Conservation (phyloP, 2,888 invertebrate genomes). For the Choreutis nemorana region DNA sequence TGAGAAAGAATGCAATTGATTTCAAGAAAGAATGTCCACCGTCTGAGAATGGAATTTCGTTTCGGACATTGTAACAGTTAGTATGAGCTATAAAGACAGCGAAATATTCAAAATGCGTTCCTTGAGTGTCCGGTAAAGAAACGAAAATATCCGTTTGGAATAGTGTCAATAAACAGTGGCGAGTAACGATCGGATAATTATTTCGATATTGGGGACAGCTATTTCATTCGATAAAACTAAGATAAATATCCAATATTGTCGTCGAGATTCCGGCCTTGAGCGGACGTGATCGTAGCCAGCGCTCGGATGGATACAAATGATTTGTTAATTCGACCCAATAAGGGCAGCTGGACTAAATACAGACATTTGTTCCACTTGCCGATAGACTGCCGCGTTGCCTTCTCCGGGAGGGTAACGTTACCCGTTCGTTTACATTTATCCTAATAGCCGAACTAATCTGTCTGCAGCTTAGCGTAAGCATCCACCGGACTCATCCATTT, state of each 20-base stretch:
- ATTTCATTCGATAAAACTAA: too few species aligned
- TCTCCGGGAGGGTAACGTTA: slow-evolving; percentile 2
- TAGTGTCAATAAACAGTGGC: too few species aligned
- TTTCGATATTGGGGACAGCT: too few species aligned
- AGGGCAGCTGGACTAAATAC: slow-evolving; percentile 7
- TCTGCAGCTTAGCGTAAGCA: slow-evolving; percentile 11
- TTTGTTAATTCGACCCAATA: slow-evolving; percentile 25
- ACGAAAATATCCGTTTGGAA: too few species aligned
- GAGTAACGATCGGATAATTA: too few species aligned
- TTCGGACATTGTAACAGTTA: too few species aligned
- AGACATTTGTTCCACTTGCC: slow-evolving; percentile 12
- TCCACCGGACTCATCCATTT: slow-evolving; percentile 41
- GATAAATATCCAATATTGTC: too few species aligned
- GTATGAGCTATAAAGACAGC: too few species aligned
- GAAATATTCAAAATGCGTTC: too few species aligned
- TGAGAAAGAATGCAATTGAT: slow-evolving; percentile 55
- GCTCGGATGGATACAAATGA: slow-evolving; percentile 36
- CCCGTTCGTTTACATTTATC: slow-evolving; percentile 2
- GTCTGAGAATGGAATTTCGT: too few species aligned
- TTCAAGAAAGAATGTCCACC: slow-evolving; percentile 35
- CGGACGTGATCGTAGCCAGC: slow-evolving; percentile 7
- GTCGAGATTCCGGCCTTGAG: too few species aligned
- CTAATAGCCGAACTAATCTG: slow-evolving; percentile 5
- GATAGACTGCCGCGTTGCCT: background rate
- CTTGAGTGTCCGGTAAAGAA: too few species aligned